phyloP scores from a whole-genome alignment of 2,797 vertebrate species.

The Champsocephalus esox region DNA sequence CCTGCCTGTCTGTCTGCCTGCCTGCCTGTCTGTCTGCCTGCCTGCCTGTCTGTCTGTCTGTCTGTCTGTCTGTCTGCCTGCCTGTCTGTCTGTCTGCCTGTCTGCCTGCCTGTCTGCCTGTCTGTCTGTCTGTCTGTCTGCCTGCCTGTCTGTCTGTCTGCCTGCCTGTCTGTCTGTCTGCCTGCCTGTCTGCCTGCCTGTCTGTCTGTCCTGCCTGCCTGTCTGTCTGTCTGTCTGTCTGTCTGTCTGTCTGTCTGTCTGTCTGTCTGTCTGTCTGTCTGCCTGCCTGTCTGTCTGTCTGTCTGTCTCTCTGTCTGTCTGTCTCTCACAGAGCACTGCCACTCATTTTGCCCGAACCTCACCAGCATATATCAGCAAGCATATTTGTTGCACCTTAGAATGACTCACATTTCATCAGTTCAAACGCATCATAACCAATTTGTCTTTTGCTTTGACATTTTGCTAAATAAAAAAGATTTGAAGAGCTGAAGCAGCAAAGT shows the following conservation, averaged over 20 bases:
- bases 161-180: conserved; percentile 7
- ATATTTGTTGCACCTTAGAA: not conserved
- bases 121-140: conserved; percentile 12
- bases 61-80: conserved; percentile 9
- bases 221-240: conserved; percentile 8
- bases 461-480: not conserved
- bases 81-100: conserved; percentile 5
- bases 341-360: conserved; percentile 16
- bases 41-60: not conserved
- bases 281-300: conserved; percentile 9
- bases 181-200: not conserved
- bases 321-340: conserved; percentile 37
- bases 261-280: not conserved
- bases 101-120: not conserved
- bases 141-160: conserved; percentile 2
- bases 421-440: conserved; percentile 2
- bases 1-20: not conserved
- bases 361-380: conserved; percentile 19
- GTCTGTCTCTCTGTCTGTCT: conserved; percentile 11
- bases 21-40: too few species aligned
- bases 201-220: conserved; percentile 20
- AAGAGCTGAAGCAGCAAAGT: conserved; percentile 4
- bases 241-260: too few species aligned
- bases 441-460: conserved; percentile 29
- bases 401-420: conserved; percentile 18